Evolutionary conservation across 2,113 vertebrate species (phyloP).

Genomic region (Grantiella picta): DNA sequence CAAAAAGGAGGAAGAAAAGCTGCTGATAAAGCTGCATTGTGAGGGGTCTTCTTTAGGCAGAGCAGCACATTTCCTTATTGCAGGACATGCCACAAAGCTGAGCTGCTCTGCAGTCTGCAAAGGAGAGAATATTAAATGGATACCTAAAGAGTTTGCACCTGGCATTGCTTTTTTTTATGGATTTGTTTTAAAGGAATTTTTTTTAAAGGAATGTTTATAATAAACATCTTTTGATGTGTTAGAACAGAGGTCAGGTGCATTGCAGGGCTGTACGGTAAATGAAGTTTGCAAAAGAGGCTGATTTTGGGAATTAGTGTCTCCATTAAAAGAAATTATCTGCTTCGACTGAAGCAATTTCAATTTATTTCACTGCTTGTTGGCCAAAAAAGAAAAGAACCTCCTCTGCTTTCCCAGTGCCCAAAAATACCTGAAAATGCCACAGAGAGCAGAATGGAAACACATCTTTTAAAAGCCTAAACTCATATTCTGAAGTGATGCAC

Average conservation of each 20-base stretch:
- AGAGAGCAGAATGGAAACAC: neutral
- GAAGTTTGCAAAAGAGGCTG: neutral
- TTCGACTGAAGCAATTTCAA: neutral
- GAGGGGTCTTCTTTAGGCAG: neutral
- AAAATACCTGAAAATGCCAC: neutral
- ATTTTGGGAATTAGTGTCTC: neutral
- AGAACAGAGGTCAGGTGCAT: neutral
- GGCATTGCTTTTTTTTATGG: fast-evolving
- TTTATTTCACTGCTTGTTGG: neutral
- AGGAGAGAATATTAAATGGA: neutral
- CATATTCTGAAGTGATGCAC: neutral
- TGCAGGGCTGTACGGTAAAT: neutral
- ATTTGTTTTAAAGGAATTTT: neutral
- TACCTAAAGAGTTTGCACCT: neutral
- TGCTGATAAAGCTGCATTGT: neutral
- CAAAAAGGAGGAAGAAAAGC: neutral
- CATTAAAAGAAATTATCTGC: neutral
- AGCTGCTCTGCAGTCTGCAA: neutral
- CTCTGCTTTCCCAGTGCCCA: neutral
- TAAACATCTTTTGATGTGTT: neutral
- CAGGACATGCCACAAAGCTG: neutral
- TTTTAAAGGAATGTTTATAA: neutral
- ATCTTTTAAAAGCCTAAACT: neutral
- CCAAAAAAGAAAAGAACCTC: neutral
- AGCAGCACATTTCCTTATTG: neutral